Evolutionary conservation across 1,140 invertebrate genomes (phyloP), one percentile per base, ranked within the genome.

Genomic region (Drosophila quadrilineata): DNA sequence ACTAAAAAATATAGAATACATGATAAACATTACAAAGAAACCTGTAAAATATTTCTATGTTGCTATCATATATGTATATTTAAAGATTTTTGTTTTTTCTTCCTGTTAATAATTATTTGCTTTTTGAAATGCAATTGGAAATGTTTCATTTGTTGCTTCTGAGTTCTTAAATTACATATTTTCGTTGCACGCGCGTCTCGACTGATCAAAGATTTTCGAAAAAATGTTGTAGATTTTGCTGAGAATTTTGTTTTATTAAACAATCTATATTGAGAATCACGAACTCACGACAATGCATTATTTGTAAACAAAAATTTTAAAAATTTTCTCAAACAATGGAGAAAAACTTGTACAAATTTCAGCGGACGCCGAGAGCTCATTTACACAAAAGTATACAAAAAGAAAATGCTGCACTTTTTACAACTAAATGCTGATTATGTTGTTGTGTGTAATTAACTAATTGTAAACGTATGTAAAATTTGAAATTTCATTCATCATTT

Each of bases 71-170:
- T 64, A 43, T 58, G 52, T n/a, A n/a, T n/a, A n/a, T 48, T 62
- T 52, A 41, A 21, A 41, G 22, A 59, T 57, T 45, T 17, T 46
- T 53, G 17, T 26, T 49, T 41, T 9, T 16, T 14, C 6, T 41
- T 41, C 26, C 3, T 35, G 41, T 9, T 53, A 36, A 8, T n/a
- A 31, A 46, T 46, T 38, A 66, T 63, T 82, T 56, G 43, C 54
- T 74, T 66, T 33, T 12, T 69, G 45, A 48, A 82, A 84, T 82
- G 73, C 76, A 77, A 69, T 66, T 82, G 76, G 76, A 82, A 67
- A 67, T 67, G 64, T 67, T 62, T 38, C 29, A n/a, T n/a, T 65
- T 48, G 29, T 24, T 49, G 41, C 29, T 29, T 46, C n/a, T 24
- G 12, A 45, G 14, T 36, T 21, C 43, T 43, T 50, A 58, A 58